Evolutionary conservation across 2,113 vertebrate genomes (phyloP).

Genomic region (Bujurquina vittata): DNA sequence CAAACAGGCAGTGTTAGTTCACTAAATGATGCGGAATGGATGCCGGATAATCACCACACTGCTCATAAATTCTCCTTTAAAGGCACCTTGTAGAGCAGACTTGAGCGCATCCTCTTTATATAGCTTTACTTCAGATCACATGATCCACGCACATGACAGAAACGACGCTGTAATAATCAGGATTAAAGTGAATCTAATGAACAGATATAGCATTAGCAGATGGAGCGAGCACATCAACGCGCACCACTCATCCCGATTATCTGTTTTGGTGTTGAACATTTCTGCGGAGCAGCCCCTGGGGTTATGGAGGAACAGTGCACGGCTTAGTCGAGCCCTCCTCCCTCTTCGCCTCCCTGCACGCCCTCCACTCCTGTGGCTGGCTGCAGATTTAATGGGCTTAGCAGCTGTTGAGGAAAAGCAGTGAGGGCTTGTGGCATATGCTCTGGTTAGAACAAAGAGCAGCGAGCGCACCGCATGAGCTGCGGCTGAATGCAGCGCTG

Average conservation of each 20-base stretch:
- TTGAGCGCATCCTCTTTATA: background rate
- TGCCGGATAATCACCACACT: conserved; percentile 55
- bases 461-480: conserved; percentile 44
- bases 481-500: conserved; percentile 16
- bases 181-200: background rate
- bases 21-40: conserved; percentile 72
- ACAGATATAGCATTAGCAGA: background rate
- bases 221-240: conserved; percentile 1
- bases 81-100: conserved; percentile 12
- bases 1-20: conserved; percentile 59
- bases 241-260: conserved; percentile 39
- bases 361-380: conserved; percentile 70
- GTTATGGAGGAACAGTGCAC: conserved; percentile 57
- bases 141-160: background rate
- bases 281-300: conserved; percentile 56
- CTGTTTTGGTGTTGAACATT: conserved; percentile 54
- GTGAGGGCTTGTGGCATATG: conserved; percentile 75
- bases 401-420: conserved; percentile 80
- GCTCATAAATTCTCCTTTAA: conserved; percentile 46
- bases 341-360: conserved; percentile 50
- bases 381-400: conserved; percentile 79
- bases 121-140: background rate
- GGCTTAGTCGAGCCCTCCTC: conserved; percentile 51
- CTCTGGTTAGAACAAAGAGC: conserved; percentile 77
- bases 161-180: background rate